Percentiles rank a stretch among this genome's conserved stretches.
phyloP scores from a whole-genome alignment of 2,797 vertebrate species.

The Cygnus olor region DNA sequence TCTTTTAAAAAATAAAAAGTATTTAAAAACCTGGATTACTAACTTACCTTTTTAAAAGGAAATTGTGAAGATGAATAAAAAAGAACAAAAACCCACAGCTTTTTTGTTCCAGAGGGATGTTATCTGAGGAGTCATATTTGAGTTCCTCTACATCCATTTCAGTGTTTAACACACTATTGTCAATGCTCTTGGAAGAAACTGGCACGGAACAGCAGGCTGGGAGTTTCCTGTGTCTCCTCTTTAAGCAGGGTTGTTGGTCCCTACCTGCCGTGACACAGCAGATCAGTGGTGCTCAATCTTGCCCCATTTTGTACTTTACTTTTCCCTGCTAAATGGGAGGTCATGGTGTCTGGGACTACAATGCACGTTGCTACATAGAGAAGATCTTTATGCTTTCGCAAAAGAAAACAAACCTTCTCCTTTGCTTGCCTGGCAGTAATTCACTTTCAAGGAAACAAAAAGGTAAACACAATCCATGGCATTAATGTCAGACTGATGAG shows the following conservation, averaged over 20 bases:
- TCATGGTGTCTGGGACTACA: not conserved
- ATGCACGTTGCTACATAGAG: not conserved
- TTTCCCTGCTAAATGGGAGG: not conserved
- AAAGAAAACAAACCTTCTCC: not conserved
- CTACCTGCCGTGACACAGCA: not conserved
- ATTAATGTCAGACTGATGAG: not conserved
- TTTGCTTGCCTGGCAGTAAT: not conserved
- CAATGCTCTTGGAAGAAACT: not conserved
- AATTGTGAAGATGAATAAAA: not conserved
- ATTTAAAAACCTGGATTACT: slow-evolving; percentile 17
- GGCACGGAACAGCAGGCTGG: not conserved
- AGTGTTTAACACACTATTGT: not conserved
- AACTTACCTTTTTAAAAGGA: slow-evolving; percentile 18
- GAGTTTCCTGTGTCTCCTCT: not conserved
- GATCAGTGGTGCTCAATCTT: not conserved
- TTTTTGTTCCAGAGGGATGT: not conserved
- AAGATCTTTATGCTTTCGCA: not conserved
- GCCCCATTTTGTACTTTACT: not conserved
- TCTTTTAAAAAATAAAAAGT: slow-evolving; percentile 67
- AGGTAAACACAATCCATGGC: not conserved
- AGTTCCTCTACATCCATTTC: not conserved
- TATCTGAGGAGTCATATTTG: not conserved
- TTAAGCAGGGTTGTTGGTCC: not conserved
- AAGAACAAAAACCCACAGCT: not conserved
- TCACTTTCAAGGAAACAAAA: not conserved